Percentiles rank a stretch among this genome's conserved stretches.
Conservation (phyloP, 2,113 vertebrate species). For the Ophthalmotilapia sp. region DNA sequence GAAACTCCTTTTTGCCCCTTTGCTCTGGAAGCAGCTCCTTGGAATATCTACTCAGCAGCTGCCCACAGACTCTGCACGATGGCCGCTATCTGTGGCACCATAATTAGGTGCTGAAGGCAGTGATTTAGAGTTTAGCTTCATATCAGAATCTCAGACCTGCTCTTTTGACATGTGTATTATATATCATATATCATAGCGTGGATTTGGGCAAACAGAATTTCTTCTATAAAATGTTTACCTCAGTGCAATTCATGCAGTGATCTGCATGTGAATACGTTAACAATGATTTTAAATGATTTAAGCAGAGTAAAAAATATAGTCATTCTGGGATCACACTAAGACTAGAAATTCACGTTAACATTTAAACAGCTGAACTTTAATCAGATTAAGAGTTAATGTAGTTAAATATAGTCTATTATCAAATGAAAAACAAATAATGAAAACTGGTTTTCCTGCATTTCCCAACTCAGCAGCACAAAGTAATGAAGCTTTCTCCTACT, state of each 20-base stretch:
- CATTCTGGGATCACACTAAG: no score
- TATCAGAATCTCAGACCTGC: neutral
- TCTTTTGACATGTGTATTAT: neutral
- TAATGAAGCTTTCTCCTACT: no score
- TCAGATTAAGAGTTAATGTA: no score
- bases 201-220: rapidly evolving
- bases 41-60: neutral
- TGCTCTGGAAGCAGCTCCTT: neutral
- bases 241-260: neutral
- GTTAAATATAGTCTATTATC: no score
- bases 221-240: neutral
- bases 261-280: neutral
- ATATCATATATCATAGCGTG: neutral
- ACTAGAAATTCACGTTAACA: no score
- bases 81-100: neutral
- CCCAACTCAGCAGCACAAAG: no score
- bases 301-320: no score
- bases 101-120: neutral
- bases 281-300: no score
- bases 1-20: neutral
- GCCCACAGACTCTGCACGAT: neutral
- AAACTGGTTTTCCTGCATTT: no score
- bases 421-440: no score
- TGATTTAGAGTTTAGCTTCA: neutral
- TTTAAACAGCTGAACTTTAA: no score